Evolutionary conservation across 2,888 invertebrate species (phyloP).

Genomic region (Gerris lacustris): DNA sequence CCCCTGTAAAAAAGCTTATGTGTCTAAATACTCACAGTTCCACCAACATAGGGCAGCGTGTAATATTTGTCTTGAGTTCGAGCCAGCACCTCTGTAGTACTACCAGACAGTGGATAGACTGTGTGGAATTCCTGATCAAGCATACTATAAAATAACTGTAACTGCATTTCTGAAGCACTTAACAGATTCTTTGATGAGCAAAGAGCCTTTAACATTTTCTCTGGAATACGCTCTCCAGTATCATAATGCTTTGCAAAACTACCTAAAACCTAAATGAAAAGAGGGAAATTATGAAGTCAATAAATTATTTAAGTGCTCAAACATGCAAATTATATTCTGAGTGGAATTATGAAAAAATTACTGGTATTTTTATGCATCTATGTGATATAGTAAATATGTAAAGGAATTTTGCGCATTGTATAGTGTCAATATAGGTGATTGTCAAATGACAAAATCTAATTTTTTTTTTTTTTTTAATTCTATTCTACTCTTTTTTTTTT

Average conservation of each 20-base stretch:
- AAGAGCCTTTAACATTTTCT: constrained; percentile 62
- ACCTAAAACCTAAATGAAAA: constrained; percentile 52
- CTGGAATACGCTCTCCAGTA: constrained; percentile 71
- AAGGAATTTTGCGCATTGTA: too few relatives aligned
- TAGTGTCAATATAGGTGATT: too few relatives aligned
- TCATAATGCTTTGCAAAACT: constrained; percentile 83
- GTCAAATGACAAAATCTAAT: too few relatives aligned
- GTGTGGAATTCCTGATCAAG: constrained; percentile 79
- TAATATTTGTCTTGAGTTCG: constrained; percentile 72
- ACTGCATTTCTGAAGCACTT: constrained; percentile 74
- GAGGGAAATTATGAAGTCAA: too few relatives aligned
- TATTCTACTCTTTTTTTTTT: too few relatives aligned
- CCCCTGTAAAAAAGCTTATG: too few relatives aligned
- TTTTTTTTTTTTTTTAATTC: too few relatives aligned
- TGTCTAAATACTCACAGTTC: constrained; percentile 51
- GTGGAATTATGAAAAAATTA: too few relatives aligned
- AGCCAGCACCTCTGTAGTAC: constrained; percentile 62
- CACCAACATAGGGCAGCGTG: constrained; percentile 69
- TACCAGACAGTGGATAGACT: constrained; percentile 39
- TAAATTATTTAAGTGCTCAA: too few relatives aligned
- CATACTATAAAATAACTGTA: constrained; percentile 77
- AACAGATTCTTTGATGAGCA: constrained; percentile 79
- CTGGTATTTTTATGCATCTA: too few relatives aligned
- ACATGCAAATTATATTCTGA: too few relatives aligned
- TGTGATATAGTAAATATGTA: too few relatives aligned